A percentile compares a stretch with the other conserved stretches of the same genome.
Conservation (phyloP, 1,140 invertebrate genomes). For the Lasioglossum albipes region DNA sequence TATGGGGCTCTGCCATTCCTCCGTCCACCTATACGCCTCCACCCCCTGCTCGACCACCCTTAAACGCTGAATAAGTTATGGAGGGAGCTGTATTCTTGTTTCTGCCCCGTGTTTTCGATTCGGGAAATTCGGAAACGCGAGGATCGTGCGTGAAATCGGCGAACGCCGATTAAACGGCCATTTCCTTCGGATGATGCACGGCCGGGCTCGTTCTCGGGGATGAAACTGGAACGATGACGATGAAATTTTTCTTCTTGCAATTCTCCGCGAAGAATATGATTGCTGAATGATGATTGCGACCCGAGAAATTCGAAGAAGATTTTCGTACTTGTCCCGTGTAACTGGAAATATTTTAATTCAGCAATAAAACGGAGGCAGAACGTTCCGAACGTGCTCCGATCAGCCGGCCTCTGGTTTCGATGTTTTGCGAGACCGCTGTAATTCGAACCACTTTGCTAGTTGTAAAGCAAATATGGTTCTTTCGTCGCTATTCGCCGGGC, state of each 20-base stretch:
- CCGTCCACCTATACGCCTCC: not conserved
- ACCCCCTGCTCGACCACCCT: slow-evolving; percentile 48
- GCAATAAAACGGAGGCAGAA: too few relatives aligned
- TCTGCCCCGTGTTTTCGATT: not conserved
- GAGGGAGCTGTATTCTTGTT: slow-evolving; percentile 46
- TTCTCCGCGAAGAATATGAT: too few relatives aligned
- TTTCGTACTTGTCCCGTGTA: too few relatives aligned
- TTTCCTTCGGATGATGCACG: not conserved
- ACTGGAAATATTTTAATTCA: too few relatives aligned
- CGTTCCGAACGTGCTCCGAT: not conserved
- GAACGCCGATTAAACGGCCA: not conserved
- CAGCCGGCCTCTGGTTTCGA: not conserved
- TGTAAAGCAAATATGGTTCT: slow-evolving; percentile 3
- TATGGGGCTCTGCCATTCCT: slow-evolving; percentile 59
- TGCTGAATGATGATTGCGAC: too few relatives aligned
- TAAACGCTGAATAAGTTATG: slow-evolving; percentile 74
- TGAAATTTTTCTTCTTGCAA: too few relatives aligned
- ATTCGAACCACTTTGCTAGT: slow-evolving; percentile 3
- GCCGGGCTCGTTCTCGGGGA: not conserved
- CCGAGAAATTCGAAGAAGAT: too few relatives aligned
- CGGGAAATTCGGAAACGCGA: not conserved
- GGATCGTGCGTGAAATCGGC: slow-evolving; percentile 17
- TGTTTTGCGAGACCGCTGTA: not conserved
- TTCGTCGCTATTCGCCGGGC: not conserved
- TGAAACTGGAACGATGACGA: too few relatives aligned